Evolutionary conservation across 2,888 invertebrate genomes (phyloP).

Genomic region (Eupithecia tripunctaria): DNA sequence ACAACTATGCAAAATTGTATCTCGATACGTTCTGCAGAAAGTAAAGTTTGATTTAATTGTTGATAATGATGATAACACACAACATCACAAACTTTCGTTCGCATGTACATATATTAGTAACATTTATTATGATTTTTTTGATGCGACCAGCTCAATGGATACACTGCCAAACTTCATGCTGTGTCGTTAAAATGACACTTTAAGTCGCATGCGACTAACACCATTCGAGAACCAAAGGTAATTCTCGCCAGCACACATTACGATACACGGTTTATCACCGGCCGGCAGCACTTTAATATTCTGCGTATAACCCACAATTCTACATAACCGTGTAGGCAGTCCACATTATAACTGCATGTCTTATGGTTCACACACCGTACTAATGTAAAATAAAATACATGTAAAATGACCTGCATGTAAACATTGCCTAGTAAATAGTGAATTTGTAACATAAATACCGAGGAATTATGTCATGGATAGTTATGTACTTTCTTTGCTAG

Average conservation of each 20-base stretch:
- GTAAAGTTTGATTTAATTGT: neutral
- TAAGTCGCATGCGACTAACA: neutral
- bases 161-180: neutral
- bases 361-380: constrained; percentile 28
- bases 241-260: constrained; percentile 49
- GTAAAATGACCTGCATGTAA: neutral
- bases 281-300: constrained; percentile 41
- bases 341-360: constrained; percentile 37
- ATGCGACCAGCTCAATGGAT: neutral
- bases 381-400: no score
- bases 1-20: neutral
- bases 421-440: neutral
- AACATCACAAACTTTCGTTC: no score
- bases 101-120: no score
- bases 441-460: neutral
- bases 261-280: constrained; percentile 65
- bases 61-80: no score
- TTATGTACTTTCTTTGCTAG: neutral
- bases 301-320: constrained; percentile 35
- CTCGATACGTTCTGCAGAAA: neutral
- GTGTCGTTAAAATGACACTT: neutral
- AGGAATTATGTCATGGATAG: neutral
- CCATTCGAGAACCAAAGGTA: constrained; percentile 52
- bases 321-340: constrained; percentile 27
- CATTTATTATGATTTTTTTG: no score